phyloP scores from a whole-genome alignment of 2,888 invertebrate species.

The Carpatolechia fugitivella region DNA sequence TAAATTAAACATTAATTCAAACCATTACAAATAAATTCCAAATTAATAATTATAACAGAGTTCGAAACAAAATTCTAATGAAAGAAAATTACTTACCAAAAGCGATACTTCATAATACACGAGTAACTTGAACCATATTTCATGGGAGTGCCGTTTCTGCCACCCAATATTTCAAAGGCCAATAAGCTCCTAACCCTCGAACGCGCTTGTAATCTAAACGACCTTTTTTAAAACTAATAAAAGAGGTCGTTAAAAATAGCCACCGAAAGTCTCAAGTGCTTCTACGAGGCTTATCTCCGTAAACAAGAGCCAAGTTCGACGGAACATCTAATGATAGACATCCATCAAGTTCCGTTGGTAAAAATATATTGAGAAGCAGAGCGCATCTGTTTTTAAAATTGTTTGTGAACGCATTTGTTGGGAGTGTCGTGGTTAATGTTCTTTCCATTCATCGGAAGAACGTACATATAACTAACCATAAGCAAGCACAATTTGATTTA shows the following conservation, averaged over 20 bases:
- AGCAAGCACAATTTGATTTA: too few relatives aligned
- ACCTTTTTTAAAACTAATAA: conserved; percentile 78
- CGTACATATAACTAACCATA: neutral
- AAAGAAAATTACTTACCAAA: conserved; percentile 21
- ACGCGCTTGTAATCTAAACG: conserved; percentile 72
- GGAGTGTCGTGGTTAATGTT: conserved; percentile 27
- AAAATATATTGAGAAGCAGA: conserved; percentile 44
- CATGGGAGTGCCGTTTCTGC: conserved; percentile 57
- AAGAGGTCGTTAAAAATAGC: conserved; percentile 75
- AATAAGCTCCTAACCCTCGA: conserved; percentile 65
- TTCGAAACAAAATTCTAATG: conserved; percentile 12
- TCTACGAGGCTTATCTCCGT: conserved; percentile 51
- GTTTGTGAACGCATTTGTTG: conserved; percentile 27
- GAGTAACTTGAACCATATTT: conserved; percentile 35
- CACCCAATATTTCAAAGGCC: conserved; percentile 68
- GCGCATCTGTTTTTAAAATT: conserved; percentile 49
- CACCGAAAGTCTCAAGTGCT: conserved; percentile 71
- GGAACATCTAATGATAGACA: conserved; percentile 57
- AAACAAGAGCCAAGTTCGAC: conserved; percentile 60
- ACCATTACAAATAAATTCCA: neutral
- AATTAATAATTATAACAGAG: neutral
- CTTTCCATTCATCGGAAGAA: neutral
- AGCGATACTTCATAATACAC: conserved; percentile 43
- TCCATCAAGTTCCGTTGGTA: conserved; percentile 56
- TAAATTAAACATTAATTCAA: neutral